Evolutionary conservation across 2,888 invertebrate species (phyloP), one percentile per base, ranked within the genome.

Genomic region (Petrolisthes manimaculis): DNA sequence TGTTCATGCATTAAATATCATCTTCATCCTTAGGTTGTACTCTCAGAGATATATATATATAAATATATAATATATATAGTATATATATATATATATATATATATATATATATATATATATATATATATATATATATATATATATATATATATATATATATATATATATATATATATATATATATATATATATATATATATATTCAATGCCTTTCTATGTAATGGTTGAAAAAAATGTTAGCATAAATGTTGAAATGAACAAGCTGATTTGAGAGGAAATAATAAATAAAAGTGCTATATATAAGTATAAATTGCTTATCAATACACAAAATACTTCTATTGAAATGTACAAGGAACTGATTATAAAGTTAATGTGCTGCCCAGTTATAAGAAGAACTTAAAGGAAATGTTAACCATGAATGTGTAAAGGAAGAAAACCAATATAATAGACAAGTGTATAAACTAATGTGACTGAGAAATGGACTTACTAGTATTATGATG

Each of bases 131-230:
- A 2, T 37, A 37, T 37, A 37, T 37, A 37, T 37, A 37, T 37
- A 37, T 37, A 83, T 83, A 71, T 71, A 74, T 83, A 74, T 74
- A 37, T 74, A 83, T 74, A 74, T 69, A 74, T 83, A 74, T 74
- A 83, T 74, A 54, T 53, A 74, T 51, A 74, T 74, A 83, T 83
- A 83, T 54, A 83, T 83, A 51, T 74, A 83, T 83, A 83, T 83
- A 83, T 53, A 83, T 37, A 61, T 18, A 61, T 61, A 12, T 61
- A 12, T 9, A 61, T 61, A n/a, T 51, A 8, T 18, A 56, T 84
- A 53, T 12, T 78, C 78, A 51, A 77, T 84, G 84, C 84, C 84
- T 84, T 84, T 83, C 21, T 84, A 67, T 78, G 84, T 84, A 77
- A 61, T 74, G 77, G 56, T 61, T 78, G 77, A 74, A 37, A 37